Conservation (phyloP, 2,797 vertebrate species). For the Tinamus major region DNA sequence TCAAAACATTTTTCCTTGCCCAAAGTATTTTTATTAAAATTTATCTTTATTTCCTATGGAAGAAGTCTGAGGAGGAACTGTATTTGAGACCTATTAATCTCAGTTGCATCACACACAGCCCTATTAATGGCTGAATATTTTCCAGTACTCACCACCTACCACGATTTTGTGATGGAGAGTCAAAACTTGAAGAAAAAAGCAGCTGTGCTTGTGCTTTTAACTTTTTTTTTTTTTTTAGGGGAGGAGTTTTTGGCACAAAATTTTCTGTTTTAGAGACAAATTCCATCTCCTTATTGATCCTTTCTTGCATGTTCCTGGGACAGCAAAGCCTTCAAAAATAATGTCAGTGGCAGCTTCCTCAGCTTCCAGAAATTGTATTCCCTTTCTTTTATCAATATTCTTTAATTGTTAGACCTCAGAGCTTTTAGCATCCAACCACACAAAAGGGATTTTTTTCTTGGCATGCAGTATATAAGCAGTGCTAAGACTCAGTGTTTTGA, state of each 20-base stretch:
- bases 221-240: too few species aligned
- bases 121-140: background rate
- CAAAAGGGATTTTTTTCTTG: background rate
- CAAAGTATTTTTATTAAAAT: background rate
- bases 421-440: rapidly evolving
- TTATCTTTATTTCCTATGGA: background rate
- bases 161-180: rapidly evolving
- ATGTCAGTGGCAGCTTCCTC: background rate
- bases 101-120: background rate
- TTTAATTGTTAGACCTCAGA: background rate
- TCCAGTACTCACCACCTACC: rapidly evolving
- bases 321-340: background rate
- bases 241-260: background rate
- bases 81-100: background rate
- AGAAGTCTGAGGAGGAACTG: background rate
- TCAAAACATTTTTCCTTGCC: background rate
- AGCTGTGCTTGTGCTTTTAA: background rate
- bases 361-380: background rate
- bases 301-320: background rate
- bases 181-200: background rate
- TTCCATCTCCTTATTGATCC: background rate
- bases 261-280: background rate
- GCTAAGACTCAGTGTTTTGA: background rate
- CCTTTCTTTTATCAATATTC: background rate
- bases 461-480: background rate